These are phyloP conservation scores for Megalurothrips usitatus DNA, from an alignment of 2,888 invertebrate genomes.

Conservation along the genomic window DNA sequence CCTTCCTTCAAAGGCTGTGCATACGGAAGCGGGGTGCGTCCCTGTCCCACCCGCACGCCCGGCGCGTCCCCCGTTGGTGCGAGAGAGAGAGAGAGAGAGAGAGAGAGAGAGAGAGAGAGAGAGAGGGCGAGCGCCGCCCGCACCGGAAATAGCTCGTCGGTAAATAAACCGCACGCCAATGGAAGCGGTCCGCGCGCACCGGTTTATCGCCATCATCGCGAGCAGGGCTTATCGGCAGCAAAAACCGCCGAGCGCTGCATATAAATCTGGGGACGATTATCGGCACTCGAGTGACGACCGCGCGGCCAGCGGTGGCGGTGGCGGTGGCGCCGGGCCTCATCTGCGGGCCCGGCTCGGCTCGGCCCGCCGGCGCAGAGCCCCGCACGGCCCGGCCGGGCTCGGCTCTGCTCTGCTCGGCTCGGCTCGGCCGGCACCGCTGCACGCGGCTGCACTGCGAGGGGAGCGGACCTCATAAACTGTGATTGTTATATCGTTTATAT, in stretches of 20 bases:
- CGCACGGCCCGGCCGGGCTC: too few species aligned
- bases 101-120: background rate
- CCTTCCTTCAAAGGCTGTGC: too few species aligned
- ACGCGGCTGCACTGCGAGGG: background rate
- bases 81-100: background rate
- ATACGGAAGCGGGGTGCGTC: too few species aligned
- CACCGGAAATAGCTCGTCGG: background rate
- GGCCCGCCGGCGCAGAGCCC: too few species aligned
- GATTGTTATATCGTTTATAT: constrained; percentile 18
- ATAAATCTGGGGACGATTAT: constrained; percentile 6
- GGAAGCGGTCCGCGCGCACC: background rate
- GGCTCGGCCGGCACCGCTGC: background rate
- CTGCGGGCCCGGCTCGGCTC: too few species aligned
- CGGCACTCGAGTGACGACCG: constrained; percentile 3
- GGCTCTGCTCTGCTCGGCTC: background rate
- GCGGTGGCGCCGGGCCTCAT: too few species aligned
- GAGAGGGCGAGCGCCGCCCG: background rate
- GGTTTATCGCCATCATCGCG: background rate
- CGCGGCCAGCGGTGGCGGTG: background rate
- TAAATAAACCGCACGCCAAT: background rate
- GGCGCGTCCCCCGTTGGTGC: background rate
- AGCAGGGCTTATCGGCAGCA: constrained; percentile 7
- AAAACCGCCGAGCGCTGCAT: background rate
- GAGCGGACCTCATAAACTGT: background rate
- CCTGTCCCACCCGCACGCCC: too few species aligned